phyloP scores from a whole-genome alignment of 2,113 vertebrate species.

The Monopterus albus region DNA sequence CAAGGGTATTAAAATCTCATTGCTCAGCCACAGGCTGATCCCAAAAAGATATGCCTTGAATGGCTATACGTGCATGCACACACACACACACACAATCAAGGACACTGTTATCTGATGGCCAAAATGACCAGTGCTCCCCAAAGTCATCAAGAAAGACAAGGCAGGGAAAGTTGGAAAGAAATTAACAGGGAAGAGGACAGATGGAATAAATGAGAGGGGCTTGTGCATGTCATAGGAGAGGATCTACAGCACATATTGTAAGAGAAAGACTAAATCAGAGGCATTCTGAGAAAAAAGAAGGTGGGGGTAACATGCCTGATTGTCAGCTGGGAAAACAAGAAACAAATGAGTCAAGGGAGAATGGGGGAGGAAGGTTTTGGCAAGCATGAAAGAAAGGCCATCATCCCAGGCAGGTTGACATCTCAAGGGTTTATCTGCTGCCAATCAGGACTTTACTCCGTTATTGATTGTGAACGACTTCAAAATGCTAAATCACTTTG shows the following conservation, averaged over 20 bases:
- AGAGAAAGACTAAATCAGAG: slow-evolving; percentile 17
- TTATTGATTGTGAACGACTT: slow-evolving; percentile 44
- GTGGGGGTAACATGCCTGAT: slow-evolving; percentile 17
- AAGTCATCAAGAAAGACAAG: slow-evolving; percentile 66
- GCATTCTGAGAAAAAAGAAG: background rate
- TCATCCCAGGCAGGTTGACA: slow-evolving; percentile 41
- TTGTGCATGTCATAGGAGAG: slow-evolving; percentile 1
- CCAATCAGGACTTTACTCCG: slow-evolving; percentile 30
- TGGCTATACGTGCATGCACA: slow-evolving; percentile 31
- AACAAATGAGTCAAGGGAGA: background rate
- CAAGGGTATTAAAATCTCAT: slow-evolving; percentile 72
- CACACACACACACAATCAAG: slow-evolving; percentile 39
- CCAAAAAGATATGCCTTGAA: slow-evolving; percentile 61
- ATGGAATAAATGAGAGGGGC: slow-evolving; percentile 19
- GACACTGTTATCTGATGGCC: slow-evolving; percentile 72
- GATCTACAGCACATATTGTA: slow-evolving; percentile 18
- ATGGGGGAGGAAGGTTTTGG: background rate
- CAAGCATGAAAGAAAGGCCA: slow-evolving; percentile 17
- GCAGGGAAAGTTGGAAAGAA: slow-evolving; percentile 43
- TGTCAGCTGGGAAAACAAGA: slow-evolving; percentile 46
- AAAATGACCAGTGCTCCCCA: slow-evolving; percentile 54
- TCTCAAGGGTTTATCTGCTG: slow-evolving; percentile 41
- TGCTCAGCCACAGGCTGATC: slow-evolving; percentile 64
- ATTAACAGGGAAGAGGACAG: slow-evolving; percentile 15
- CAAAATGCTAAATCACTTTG: slow-evolving; percentile 42